phyloP scores from a whole-genome alignment of 2,888 invertebrate genomes.

The Chloromyia formosa region DNA sequence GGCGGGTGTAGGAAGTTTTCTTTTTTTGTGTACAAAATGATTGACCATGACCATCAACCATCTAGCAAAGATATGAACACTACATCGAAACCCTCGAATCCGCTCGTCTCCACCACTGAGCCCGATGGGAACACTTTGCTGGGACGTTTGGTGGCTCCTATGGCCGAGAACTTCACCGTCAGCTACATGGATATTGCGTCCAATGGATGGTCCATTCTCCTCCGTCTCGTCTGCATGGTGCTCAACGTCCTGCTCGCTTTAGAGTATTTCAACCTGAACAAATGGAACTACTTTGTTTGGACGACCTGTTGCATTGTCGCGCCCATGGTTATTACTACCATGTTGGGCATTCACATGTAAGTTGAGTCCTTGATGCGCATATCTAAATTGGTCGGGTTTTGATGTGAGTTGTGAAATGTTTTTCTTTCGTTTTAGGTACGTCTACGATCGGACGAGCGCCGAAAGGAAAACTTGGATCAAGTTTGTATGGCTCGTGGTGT shows the following conservation, averaged over 20 bases:
- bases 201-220: conserved; percentile 55
- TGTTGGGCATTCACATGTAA: conserved; percentile 58
- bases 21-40: too few species aligned
- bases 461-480: conserved; percentile 51
- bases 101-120: neutral
- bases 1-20: too few species aligned
- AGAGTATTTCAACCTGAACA: conserved; percentile 54
- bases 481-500: conserved; percentile 53
- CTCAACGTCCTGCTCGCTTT: conserved; percentile 55
- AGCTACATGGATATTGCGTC: conserved; percentile 54
- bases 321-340: conserved; percentile 56
- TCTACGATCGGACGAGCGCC: conserved; percentile 54
- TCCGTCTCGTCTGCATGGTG: conserved; percentile 54
- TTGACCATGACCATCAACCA: too few species aligned
- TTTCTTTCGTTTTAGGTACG: conserved; percentile 52
- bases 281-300: conserved; percentile 56
- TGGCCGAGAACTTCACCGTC: conserved; percentile 47
- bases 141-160: neutral
- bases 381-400: neutral
- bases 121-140: conserved; percentile 10
- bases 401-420: neutral
- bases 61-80: too few species aligned
- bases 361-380: conserved; percentile 45
- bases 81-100: too few species aligned
- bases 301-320: conserved; percentile 56